These are phyloP conservation scores for Nymphalis c-album DNA, from an alignment of 2,888 invertebrate genomes.

Conservation along the genomic window DNA sequence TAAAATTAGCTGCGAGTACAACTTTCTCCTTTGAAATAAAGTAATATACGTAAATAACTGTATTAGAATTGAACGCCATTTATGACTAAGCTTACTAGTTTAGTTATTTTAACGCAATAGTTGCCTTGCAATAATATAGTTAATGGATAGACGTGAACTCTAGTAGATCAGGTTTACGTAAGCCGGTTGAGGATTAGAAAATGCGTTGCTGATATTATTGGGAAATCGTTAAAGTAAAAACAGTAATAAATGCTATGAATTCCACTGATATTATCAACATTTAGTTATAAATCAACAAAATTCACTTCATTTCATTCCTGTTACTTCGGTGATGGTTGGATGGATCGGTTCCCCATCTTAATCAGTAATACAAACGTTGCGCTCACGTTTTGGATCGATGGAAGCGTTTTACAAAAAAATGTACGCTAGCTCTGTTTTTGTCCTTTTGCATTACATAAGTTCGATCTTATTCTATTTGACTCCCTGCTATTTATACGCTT, in stretches of 20 bases:
- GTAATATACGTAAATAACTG: neutral
- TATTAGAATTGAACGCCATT: neutral
- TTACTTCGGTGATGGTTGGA: too few relatives aligned
- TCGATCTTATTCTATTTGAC: conserved; percentile 18
- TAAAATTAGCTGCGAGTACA: neutral
- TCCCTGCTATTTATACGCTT: conserved; percentile 25
- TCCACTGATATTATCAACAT: too few relatives aligned
- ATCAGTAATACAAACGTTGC: neutral
- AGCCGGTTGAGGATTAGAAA: conserved; percentile 10
- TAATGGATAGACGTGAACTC: conserved; percentile 2
- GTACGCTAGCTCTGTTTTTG: neutral
- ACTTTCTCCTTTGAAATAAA: neutral
- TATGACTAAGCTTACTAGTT: neutral
- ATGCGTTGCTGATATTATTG: neutral
- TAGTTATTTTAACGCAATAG: too few relatives aligned
- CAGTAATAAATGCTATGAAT: too few relatives aligned
- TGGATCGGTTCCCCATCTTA: too few relatives aligned
- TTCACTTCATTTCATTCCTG: too few relatives aligned
- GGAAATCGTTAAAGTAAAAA: too few relatives aligned
- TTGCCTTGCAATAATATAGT: neutral
- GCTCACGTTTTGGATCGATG: too few relatives aligned
- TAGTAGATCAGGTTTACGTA: conserved; percentile 13
- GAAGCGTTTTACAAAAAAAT: neutral
- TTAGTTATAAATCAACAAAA: too few relatives aligned
- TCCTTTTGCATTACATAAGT: conserved; percentile 18